Percentiles rank a stretch among this genome's conserved stretches.
These are phyloP conservation scores for Campoplex capitator DNA, from an alignment of 2,888 invertebrate species.

Conservation along the genomic window DNA sequence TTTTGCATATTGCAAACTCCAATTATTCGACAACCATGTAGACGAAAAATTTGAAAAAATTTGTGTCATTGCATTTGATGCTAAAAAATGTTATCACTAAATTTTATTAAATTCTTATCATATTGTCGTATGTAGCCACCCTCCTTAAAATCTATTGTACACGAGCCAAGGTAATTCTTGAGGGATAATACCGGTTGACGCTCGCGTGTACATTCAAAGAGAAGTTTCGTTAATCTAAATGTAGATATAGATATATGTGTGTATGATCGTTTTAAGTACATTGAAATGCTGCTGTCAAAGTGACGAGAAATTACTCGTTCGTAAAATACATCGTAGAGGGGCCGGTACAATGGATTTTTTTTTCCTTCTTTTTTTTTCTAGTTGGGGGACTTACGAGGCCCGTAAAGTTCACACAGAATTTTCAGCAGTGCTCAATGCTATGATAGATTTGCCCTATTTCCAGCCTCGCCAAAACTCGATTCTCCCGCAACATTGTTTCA, in stretches of 20 bases:
- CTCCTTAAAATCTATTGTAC: too few species aligned
- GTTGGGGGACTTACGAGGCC: conserved; percentile 29
- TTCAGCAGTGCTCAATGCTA: conserved; percentile 25
- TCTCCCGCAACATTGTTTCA: conserved; percentile 51
- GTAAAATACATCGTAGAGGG: conserved; percentile 6
- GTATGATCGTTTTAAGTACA: not conserved
- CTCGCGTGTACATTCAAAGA: not conserved
- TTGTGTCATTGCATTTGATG: too few species aligned
- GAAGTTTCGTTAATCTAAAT: not conserved
- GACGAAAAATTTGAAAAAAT: too few species aligned
- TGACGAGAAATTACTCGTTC: conserved; percentile 34
- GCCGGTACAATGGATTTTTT: conserved; percentile 12
- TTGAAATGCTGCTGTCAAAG: conserved; percentile 29
- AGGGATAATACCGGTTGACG: conserved; percentile 16
- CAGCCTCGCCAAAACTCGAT: conserved; percentile 32
- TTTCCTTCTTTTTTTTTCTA: not conserved
- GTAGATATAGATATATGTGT: not conserved
- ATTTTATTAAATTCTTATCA: too few species aligned
- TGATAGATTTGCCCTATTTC: conserved; percentile 33
- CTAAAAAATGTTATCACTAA: too few species aligned
- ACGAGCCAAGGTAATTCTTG: not conserved
- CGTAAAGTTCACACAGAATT: conserved; percentile 33
- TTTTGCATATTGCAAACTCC: too few species aligned
- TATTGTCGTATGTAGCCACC: too few species aligned
- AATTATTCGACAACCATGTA: too few species aligned